Evolutionary conservation across 2,113 vertebrate genomes (phyloP), one percentile per base, ranked within the genome.

Genomic region (Siniperca knerii): DNA sequence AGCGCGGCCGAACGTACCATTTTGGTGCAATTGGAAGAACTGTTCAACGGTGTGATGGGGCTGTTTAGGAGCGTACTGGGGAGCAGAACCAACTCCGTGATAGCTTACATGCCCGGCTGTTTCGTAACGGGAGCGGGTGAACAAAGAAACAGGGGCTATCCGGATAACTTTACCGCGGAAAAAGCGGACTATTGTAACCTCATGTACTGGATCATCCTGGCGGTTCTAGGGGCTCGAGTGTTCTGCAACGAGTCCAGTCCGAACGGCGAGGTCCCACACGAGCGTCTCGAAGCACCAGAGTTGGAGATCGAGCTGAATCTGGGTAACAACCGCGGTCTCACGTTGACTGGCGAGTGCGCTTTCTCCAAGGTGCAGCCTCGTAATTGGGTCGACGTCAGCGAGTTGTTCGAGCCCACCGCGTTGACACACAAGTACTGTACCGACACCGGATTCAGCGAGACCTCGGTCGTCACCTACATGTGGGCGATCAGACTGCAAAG

Each of bases 381-480:
- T 4, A 7, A 8, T 8, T 40, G 40, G 6, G 6, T 7, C 4
- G 62, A 65, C 4, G 35, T 65, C 3, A 65, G 62, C 20, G 18
- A 37, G 3, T 4, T 2, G 16, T 65, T 65, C 11, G 62, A 65
- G 62, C 62, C 62, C 0, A 65, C 62, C 9, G 62, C 62, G 0
- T 40, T 23, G 62, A 65, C 35, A 5, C 62, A 65, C 33, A 15
- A 62, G 15, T 1, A 16, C 2, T 35, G 15, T 3, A 20, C 7
- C 2, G 20, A 40, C 62, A 2, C 35, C 0, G 62, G 62, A 40
- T 65, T 65, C 3, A 65, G 62, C 20, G 4, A 4, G 0, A 65
- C 62, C 40, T 40, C 62, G 8, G 18, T 65, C 1, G 62, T 75
- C 40, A 80, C 78, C 2, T 80, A 80, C 68, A 50, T 80, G 78